These are phyloP conservation scores for Pentalonia nigronervosa DNA, from an alignment of 1,140 invertebrate genomes.

Conservation along the genomic window DNA sequence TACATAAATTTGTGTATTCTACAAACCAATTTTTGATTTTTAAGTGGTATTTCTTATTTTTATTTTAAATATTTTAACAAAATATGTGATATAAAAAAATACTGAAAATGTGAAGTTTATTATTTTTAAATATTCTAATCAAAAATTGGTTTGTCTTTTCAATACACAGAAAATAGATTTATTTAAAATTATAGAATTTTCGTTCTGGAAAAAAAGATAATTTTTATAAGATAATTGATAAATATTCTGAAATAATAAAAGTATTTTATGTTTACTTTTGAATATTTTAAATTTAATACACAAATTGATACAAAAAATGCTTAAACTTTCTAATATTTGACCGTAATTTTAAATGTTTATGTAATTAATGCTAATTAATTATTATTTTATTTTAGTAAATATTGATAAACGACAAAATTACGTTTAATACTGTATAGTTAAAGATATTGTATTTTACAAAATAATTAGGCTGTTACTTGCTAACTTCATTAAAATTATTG, in stretches of 20 bases:
- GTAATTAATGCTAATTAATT: neutral
- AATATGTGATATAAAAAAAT: neutral
- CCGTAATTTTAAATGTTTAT: neutral
- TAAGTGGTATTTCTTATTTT: neutral
- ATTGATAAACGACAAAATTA: neutral
- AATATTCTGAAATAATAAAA: neutral
- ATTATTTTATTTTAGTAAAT: constrained; percentile 3
- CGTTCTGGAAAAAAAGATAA: neutral
- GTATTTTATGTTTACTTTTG: neutral
- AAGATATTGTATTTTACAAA: neutral
- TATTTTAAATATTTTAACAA: neutral
- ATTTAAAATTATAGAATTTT: neutral
- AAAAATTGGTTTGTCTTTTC: neutral
- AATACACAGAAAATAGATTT: neutral
- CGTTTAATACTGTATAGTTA: neutral
- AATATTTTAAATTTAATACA: neutral
- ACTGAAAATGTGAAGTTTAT: neutral
- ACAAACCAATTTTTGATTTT: neutral
- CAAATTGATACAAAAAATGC: neutral
- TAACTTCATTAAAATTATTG: neutral
- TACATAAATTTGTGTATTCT: neutral
- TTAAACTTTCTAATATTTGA: neutral
- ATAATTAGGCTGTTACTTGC: neutral
- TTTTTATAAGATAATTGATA: neutral
- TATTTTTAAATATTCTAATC: neutral